Evolutionary conservation across 2,888 invertebrate species (phyloP).

Genomic region (Acanthosepion pharaonis): DNA sequence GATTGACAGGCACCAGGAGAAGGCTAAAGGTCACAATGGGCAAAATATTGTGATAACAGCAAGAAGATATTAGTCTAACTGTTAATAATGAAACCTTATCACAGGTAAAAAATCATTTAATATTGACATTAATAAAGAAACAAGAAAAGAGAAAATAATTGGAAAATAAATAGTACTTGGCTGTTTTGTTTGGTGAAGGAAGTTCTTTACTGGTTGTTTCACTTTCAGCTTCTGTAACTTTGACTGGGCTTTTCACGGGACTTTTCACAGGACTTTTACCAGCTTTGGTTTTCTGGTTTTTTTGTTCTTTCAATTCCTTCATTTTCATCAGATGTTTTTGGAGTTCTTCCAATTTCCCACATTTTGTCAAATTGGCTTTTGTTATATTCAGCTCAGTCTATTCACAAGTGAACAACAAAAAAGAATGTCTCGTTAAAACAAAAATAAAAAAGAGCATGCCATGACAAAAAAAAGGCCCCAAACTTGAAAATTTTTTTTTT

Average conservation of each 20-base stretch:
- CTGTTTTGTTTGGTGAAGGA: background rate
- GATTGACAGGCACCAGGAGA: too few species aligned
- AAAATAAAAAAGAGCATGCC: background rate
- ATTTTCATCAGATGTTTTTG: conserved; percentile 64
- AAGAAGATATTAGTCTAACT: too few species aligned
- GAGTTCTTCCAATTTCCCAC: conserved; percentile 66
- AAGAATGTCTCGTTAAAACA: background rate
- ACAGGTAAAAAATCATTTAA: too few species aligned
- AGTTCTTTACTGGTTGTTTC: background rate
- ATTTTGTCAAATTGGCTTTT: conserved; percentile 62
- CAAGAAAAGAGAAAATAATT: too few species aligned
- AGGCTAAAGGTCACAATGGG: too few species aligned
- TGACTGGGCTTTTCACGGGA: background rate
- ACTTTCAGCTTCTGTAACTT: background rate
- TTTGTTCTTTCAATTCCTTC: conserved; percentile 55
- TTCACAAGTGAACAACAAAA: conserved; percentile 50
- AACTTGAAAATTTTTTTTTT: too few species aligned
- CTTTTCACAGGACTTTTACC: background rate
- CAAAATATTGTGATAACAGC: too few species aligned
- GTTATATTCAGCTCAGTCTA: conserved; percentile 52
- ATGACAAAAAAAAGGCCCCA: too few species aligned
- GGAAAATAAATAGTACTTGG: background rate
- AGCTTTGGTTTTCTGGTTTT: background rate
- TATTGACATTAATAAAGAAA: too few species aligned
- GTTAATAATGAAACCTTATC: too few species aligned